Evolutionary conservation across 1,140 invertebrate species (phyloP).

Genomic region (Microplitis mediator): DNA sequence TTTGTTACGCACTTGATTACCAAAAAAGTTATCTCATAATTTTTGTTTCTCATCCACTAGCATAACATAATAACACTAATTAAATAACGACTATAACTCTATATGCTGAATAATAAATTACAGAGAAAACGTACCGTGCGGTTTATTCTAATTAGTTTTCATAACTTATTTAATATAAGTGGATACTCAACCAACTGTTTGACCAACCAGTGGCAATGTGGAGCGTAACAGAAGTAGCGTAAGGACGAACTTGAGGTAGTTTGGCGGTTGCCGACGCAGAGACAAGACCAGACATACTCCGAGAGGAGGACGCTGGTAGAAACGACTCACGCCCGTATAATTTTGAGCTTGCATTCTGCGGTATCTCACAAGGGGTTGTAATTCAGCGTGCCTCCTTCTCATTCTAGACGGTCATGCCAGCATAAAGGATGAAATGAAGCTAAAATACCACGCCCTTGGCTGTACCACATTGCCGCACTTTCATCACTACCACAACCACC

Average conservation of each 20-base stretch:
- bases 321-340: slow-evolving; percentile 61
- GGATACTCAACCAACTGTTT: not conserved
- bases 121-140: not conserved
- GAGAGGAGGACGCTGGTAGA: slow-evolving; percentile 32
- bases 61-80: too few relatives aligned
- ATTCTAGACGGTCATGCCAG: slow-evolving; percentile 18
- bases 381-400: slow-evolving; percentile 51
- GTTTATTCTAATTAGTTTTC: not conserved
- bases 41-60: too few relatives aligned
- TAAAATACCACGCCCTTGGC: slow-evolving; percentile 52
- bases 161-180: not conserved
- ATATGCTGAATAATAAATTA: too few relatives aligned
- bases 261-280: not conserved
- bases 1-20: too few relatives aligned
- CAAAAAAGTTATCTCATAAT: too few relatives aligned
- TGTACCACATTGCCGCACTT: slow-evolving; percentile 28
- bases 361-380: slow-evolving; percentile 60
- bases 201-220: not conserved
- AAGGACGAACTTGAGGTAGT: not conserved
- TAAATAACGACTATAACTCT: too few relatives aligned
- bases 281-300: not conserved
- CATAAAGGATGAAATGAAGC: slow-evolving; percentile 57
- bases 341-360: slow-evolving; percentile 61
- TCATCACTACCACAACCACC: slow-evolving; percentile 17
- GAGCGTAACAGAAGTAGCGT: not conserved